Percentiles rank a stretch among this genome's conserved stretches.
phyloP scores from a whole-genome alignment of 2,888 invertebrate genomes.

The Lochmaea capreae region DNA sequence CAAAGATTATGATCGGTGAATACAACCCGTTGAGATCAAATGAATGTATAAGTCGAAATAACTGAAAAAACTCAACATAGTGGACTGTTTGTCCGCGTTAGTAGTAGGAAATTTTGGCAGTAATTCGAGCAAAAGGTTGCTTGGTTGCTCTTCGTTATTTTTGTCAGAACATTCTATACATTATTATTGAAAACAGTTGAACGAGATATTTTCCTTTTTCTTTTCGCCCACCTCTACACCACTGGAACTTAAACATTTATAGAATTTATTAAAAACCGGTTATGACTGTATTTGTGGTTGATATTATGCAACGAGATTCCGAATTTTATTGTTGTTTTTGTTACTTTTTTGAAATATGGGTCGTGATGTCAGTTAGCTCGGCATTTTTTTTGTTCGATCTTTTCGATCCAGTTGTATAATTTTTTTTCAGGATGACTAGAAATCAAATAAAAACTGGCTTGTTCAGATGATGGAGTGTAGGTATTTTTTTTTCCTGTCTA shows the following conservation, averaged over 20 bases:
- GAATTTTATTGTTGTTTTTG: slow-evolving; percentile 44
- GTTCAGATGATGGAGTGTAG: not conserved
- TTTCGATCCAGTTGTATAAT: not conserved
- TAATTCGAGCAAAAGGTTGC: too few species aligned
- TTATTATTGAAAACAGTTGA: not conserved
- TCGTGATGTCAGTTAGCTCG: not conserved
- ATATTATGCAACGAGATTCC: slow-evolving; percentile 45
- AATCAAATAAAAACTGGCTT: not conserved
- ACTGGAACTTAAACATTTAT: not conserved
- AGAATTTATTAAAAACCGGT: slow-evolving; percentile 48
- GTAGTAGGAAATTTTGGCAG: too few species aligned
- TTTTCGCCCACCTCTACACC: not conserved
- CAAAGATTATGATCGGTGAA: too few species aligned
- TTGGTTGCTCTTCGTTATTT: too few species aligned
- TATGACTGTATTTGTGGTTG: slow-evolving; percentile 36
- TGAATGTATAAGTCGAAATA: too few species aligned
- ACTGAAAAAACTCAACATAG: too few species aligned
- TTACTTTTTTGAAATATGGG: slow-evolving; percentile 25
- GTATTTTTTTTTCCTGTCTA: not conserved
- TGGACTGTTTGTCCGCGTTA: too few species aligned
- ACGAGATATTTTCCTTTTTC: not conserved
- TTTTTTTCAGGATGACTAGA: not conserved
- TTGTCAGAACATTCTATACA: too few species aligned
- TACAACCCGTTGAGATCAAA: too few species aligned
- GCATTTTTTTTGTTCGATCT: slow-evolving; percentile 2